These are phyloP conservation scores for Phoxinus phoxinus DNA, from an alignment of 2,113 vertebrate genomes.

Conservation along the genomic window DNA sequence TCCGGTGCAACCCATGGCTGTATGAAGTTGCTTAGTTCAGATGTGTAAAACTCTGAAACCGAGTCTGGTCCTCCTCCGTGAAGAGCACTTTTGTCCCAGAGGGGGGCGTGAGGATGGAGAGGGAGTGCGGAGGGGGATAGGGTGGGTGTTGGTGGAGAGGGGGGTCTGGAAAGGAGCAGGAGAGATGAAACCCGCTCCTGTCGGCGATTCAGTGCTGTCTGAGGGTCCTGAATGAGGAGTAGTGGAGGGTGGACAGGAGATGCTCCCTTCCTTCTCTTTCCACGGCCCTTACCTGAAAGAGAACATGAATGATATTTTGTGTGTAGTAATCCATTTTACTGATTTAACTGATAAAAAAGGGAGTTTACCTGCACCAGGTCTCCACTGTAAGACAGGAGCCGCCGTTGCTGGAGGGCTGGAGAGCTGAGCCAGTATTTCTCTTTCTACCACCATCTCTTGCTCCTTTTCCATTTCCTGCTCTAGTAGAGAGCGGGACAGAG, in stretches of 20 bases:
- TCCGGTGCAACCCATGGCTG: conserved; percentile 61
- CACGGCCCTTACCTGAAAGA: conserved; percentile 76
- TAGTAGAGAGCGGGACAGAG: conserved; percentile 88
- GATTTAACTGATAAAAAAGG: background rate
- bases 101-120: conserved; percentile 64
- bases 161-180: conserved; percentile 72
- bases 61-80: conserved; percentile 53
- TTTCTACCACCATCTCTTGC: conserved; percentile 50
- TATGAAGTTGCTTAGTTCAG: conserved; percentile 76
- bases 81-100: conserved; percentile 88
- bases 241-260: conserved; percentile 69
- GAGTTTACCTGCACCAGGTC: conserved; percentile 71
- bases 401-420: conserved; percentile 25
- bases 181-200: conserved; percentile 83
- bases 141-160: conserved; percentile 76
- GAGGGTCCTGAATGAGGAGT: conserved; percentile 82
- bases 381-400: conserved; percentile 67
- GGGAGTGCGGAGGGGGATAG: conserved; percentile 78
- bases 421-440: conserved; percentile 25
- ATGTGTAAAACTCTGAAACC: conserved; percentile 74
- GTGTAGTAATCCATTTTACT: background rate
- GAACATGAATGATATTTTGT: background rate
- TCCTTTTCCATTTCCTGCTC: conserved; percentile 67
- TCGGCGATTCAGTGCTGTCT: conserved; percentile 71
- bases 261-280: conserved; percentile 73